phyloP scores from a whole-genome alignment of 2,113 vertebrate species.

The Paraplagusia blochii region DNA sequence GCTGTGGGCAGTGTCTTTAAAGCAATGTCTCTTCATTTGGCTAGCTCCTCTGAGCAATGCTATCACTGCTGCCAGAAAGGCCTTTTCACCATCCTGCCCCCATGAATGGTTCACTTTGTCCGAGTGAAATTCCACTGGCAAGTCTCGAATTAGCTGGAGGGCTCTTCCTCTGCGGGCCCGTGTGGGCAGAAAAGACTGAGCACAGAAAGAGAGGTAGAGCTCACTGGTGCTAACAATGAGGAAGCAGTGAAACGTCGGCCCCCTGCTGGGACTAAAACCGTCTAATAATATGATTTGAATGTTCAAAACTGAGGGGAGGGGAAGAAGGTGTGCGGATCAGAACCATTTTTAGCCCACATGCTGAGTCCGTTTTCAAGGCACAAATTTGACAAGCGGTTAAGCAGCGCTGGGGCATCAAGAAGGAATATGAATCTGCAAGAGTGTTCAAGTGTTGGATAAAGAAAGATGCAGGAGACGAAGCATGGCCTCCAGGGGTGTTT shows the following conservation, averaged over 20 bases:
- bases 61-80: constrained; percentile 36
- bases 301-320: neutral
- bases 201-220: constrained; percentile 27
- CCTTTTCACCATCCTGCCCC: constrained; percentile 39
- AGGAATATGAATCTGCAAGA: neutral
- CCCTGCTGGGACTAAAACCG: constrained; percentile 21
- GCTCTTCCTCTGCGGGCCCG: constrained; percentile 47
- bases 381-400: constrained; percentile 37
- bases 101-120: constrained; percentile 68
- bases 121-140: constrained; percentile 59
- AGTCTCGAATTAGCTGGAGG: constrained; percentile 62
- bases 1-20: constrained; percentile 37
- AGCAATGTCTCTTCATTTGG: constrained; percentile 44
- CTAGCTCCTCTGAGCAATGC: constrained; percentile 42
- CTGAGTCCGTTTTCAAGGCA: constrained; percentile 6
- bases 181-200: constrained; percentile 24
- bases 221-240: constrained; percentile 24
- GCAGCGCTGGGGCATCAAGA: constrained; percentile 18
- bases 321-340: neutral
- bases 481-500: too few relatives aligned
- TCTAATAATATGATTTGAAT: constrained; percentile 22
- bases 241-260: constrained; percentile 26
- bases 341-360: neutral
- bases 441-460: too few relatives aligned
- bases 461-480: too few relatives aligned